phyloP scores from a whole-genome alignment of 1,140 invertebrate species.

The Scylla paramamosain region DNA sequence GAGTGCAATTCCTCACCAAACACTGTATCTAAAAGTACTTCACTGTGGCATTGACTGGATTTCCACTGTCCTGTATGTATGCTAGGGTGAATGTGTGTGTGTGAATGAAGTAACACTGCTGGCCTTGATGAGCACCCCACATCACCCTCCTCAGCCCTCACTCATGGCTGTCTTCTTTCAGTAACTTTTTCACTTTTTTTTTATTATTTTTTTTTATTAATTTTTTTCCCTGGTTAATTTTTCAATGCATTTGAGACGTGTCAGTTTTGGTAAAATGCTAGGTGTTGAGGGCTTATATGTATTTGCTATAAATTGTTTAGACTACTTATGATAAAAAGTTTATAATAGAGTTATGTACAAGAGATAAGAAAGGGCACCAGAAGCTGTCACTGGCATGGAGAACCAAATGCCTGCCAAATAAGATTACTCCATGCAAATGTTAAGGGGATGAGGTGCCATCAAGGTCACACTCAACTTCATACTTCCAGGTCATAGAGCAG shows the following conservation, averaged over 20 bases:
- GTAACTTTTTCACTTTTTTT: neutral
- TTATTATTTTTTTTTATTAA: constrained; percentile 21
- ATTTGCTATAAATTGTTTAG: constrained; percentile 51
- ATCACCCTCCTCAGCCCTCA: constrained; percentile 8
- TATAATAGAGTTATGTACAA: constrained; percentile 41
- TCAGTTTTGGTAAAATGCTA: constrained; percentile 6
- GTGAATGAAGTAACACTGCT: constrained; percentile 21
- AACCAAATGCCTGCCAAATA: constrained; percentile 47
- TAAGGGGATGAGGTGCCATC: constrained; percentile 63
- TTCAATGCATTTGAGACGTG: constrained; percentile 1
- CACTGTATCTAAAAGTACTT: neutral
- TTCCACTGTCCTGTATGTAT: constrained; percentile 4
- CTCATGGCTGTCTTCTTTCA: neutral
- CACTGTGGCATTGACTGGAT: neutral
- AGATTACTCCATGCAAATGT: neutral
- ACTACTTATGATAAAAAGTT: constrained; percentile 31
- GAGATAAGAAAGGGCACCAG: constrained; percentile 38
- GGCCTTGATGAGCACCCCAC: constrained; percentile 55
- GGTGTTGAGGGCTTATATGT: constrained; percentile 39
- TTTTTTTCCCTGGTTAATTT: constrained; percentile 12
- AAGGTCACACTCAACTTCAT: constrained; percentile 67
- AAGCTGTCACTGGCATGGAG: constrained; percentile 28
- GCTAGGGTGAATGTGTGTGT: neutral
- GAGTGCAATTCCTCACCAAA: constrained; percentile 46
- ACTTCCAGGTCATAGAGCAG: constrained; percentile 48